A percentile compares a stretch with the other conserved stretches of the same genome.
These are phyloP conservation scores for Amia ocellicauda DNA, from an alignment of 2,113 vertebrate species.

Conservation along the genomic window DNA sequence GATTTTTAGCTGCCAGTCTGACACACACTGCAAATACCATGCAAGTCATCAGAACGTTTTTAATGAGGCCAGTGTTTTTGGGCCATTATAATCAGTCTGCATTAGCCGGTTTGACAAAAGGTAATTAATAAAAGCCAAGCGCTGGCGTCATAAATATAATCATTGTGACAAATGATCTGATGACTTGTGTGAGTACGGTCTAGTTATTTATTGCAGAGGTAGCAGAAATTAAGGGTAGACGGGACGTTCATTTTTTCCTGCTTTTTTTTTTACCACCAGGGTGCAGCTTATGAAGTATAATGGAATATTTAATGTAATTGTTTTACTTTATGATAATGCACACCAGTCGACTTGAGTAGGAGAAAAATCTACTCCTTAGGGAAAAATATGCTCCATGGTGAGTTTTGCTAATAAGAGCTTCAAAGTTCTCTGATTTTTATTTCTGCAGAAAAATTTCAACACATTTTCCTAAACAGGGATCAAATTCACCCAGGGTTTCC, in stretches of 20 bases:
- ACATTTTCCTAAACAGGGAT: conserved; percentile 19
- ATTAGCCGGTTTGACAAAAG: conserved; percentile 26
- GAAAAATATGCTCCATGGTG: too few relatives aligned
- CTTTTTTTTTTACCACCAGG: not conserved
- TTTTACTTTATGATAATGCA: too few relatives aligned
- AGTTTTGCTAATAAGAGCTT: too few relatives aligned
- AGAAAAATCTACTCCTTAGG: too few relatives aligned
- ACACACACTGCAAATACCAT: not conserved
- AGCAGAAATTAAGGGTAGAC: too few relatives aligned
- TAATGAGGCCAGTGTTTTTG: conserved; percentile 54
- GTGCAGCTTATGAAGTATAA: conserved; percentile 29
- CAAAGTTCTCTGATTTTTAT: conserved; percentile 40
- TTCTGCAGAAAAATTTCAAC: conserved; percentile 44
- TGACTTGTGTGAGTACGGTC: too few relatives aligned
- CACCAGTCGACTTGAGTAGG: too few relatives aligned
- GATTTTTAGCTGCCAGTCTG: too few relatives aligned
- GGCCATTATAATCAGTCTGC: conserved; percentile 38
- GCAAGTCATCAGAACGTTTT: conserved; percentile 38
- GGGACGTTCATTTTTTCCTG: too few relatives aligned
- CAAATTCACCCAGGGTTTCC: too few relatives aligned
- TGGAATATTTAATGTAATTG: conserved; percentile 35
- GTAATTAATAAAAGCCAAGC: conserved; percentile 40
- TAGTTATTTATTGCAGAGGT: too few relatives aligned
- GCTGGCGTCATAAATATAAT: conserved; percentile 28
- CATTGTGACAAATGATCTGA: too few relatives aligned